Evolutionary conservation across 2,797 vertebrate species (phyloP).

Genomic region (Pelodytes ibericus): DNA sequence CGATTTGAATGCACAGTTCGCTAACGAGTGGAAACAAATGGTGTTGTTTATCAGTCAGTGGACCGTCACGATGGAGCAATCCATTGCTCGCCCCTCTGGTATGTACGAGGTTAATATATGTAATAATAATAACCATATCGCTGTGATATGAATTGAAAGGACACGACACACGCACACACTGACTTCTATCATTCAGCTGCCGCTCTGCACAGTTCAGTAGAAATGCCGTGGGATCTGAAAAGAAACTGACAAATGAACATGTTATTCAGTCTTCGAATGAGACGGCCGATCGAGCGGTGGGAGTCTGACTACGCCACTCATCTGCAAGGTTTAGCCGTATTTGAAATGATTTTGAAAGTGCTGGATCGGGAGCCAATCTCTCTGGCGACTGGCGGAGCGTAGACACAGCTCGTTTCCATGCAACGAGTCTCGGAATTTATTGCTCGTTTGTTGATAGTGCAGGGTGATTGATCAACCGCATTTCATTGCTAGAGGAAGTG

Average conservation of each 20-base stretch:
- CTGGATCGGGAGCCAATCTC: conserved; percentile 9
- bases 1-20: no score
- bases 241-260: conserved; percentile 16
- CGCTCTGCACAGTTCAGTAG: background rate
- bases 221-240: background rate
- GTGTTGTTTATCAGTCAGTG: no score
- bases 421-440: background rate
- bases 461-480: background rate
- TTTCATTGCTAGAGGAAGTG: no score
- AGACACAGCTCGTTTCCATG: background rate
- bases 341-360: background rate
- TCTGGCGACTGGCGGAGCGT: background rate
- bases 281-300: background rate
- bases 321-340: conserved; percentile 10
- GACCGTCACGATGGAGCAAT: no score
- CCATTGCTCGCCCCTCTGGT: background rate
- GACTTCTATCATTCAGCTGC: background rate
- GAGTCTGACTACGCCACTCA: background rate
- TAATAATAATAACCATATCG: background rate
- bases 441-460: background rate
- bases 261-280: background rate
- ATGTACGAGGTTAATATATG: background rate
- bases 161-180: background rate
- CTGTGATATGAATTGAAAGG: background rate
- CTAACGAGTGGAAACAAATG: no score